Percentiles rank a stretch among this genome's conserved stretches.
These are phyloP conservation scores for Podiceps cristatus DNA, from an alignment of 2,113 vertebrate species.

Conservation along the genomic window DNA sequence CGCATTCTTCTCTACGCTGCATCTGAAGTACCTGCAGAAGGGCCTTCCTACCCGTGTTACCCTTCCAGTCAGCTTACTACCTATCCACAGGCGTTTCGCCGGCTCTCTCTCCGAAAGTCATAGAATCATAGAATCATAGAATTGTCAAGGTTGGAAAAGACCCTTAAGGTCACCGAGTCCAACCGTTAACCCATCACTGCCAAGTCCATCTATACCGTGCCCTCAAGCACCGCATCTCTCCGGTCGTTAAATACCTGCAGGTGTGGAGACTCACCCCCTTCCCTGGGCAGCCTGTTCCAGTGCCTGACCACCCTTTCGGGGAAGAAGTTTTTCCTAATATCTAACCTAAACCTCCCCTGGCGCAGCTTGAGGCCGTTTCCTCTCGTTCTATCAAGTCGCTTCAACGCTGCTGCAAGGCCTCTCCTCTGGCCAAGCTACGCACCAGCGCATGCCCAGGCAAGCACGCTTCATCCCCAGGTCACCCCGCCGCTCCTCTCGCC, in stretches of 20 bases:
- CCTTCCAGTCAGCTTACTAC: neutral
- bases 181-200: too few relatives aligned
- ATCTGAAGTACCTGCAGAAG: neutral
- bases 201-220: too few relatives aligned
- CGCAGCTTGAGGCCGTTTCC: too few relatives aligned
- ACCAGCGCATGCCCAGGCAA: neutral
- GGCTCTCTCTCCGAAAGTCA: neutral
- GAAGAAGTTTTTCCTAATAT: too few relatives aligned
- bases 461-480: neutral
- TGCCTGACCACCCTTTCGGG: too few relatives aligned
- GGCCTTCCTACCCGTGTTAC: fast-evolving
- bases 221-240: too few relatives aligned
- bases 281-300: too few relatives aligned
- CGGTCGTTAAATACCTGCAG: too few relatives aligned
- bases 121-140: neutral
- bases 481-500: neutral
- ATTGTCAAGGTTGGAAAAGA: too few relatives aligned
- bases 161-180: too few relatives aligned
- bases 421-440: neutral
- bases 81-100: neutral
- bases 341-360: too few relatives aligned
- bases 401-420: neutral
- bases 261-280: too few relatives aligned
- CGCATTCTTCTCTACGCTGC: neutral
- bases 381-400: neutral